phyloP scores from a whole-genome alignment of 2,113 vertebrate genomes.

The Podocnemis expansa region DNA sequence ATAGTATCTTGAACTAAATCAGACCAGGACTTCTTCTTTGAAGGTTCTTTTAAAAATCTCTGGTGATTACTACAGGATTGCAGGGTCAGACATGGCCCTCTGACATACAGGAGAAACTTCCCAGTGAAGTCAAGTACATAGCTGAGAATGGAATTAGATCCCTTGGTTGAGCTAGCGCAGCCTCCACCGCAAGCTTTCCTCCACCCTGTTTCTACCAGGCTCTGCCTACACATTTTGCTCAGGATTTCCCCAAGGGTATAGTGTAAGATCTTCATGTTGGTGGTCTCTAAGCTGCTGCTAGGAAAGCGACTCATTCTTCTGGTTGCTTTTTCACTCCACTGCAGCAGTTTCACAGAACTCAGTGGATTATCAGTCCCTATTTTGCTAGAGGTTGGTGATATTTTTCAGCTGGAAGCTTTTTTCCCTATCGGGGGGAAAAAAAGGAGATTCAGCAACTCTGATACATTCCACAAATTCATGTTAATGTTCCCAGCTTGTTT shows the following conservation, averaged over 20 bases:
- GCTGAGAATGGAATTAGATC: neutral
- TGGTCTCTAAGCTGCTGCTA: neutral
- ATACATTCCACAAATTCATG: no score
- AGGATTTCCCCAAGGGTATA: neutral
- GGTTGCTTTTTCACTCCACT: neutral
- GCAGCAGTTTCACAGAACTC: no score
- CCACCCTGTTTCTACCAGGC: neutral
- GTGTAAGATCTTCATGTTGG: neutral
- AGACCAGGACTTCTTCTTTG: neutral
- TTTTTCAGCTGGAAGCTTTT: no score
- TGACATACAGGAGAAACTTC: neutral
- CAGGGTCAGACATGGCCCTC: neutral
- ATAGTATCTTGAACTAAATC: neutral
- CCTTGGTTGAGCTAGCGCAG: no score
- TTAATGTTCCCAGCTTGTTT: no score
- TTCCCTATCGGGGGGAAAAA: no score
- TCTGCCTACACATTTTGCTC: neutral
- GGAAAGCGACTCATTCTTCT: neutral
- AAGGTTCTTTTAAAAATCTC: neutral
- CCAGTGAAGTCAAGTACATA: neutral
- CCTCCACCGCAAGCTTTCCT: neutral
- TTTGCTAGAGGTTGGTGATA: no score
- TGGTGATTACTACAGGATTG: neutral
- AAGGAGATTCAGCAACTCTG: no score
- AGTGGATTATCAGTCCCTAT: no score